Conservation (phyloP, 2,113 vertebrate genomes). For the Trogon surrucura region DNA sequence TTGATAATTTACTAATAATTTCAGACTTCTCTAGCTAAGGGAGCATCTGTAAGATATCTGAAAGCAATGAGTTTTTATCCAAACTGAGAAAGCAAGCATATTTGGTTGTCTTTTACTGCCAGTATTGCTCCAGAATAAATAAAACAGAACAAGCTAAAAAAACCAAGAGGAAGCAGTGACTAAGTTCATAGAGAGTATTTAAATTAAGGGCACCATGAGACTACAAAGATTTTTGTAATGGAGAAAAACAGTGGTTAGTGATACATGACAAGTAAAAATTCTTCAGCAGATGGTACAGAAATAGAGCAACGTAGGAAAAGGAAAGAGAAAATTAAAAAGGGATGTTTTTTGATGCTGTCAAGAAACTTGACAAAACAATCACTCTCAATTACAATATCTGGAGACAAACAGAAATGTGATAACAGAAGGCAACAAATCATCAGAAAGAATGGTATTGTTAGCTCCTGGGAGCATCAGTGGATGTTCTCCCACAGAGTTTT, state of each 20-base stretch:
- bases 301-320: background rate
- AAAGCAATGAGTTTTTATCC: conserved; percentile 24
- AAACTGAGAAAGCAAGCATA: conserved; percentile 29
- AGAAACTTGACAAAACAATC: conserved; percentile 50
- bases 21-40: conserved; percentile 32
- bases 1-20: conserved; percentile 55
- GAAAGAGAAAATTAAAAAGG: conserved; percentile 13
- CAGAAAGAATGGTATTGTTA: background rate
- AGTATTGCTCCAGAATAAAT: conserved; percentile 53
- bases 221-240: conserved; percentile 3
- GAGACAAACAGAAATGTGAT: background rate
- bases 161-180: conserved; percentile 23
- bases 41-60: conserved; percentile 47
- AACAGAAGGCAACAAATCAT: background rate
- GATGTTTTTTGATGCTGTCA: conserved; percentile 20
- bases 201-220: conserved; percentile 32
- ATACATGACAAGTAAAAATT: conserved; percentile 28
- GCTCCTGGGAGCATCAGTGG: background rate
- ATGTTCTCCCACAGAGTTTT: background rate
- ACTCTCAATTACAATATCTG: background rate
- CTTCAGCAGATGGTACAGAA: conserved; percentile 43
- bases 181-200: conserved; percentile 44
- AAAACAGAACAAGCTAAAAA: conserved; percentile 34
- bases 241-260: conserved; percentile 42
- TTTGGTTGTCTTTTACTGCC: conserved; percentile 38